Base-by-base conservation (phyloP, 1,140 invertebrate genomes). In the Bombus soroeensis region DNA sequence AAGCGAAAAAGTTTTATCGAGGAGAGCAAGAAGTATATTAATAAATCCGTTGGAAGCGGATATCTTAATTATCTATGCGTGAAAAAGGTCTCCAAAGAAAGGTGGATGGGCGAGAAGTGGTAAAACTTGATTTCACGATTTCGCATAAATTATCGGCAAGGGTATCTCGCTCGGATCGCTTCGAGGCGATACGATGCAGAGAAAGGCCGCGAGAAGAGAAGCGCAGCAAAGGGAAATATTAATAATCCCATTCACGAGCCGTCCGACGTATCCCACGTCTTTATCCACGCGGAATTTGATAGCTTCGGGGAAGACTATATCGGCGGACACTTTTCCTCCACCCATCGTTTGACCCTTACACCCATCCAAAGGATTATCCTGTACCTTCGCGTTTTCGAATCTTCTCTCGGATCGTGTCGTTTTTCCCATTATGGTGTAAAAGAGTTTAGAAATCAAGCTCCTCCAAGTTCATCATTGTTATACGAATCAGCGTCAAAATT, bases 41-140 rank as follows among this genome's bases (percentile, higher is more conserved):
- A 89, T 87, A 90, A 90, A 88, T 89, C 71, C 82, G 34, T n/a
- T 59, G 77, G 39, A 34, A 70, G 80, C 73, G 81, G 88, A 91
- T 92, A 91, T 92, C 92, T 92, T 91, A 92, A 91, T 92, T 89
- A 86, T 87, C 72, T 83, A 83, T 80, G 74, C 80, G 70, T 22
- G 77, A 75, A 47, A 37, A 80, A 89, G 87, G 88, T 81, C 80
- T 86, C 78, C 70, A 70, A 85, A 86, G 87, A 78, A 85, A 76
- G 66, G 78, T 80, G 76, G 83, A 87, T 85, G 89, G 79, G 89
- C 87, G 85, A 86, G 86, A 91, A 91, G 90, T 89, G 89, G 92
- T 90, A 92, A 92, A 91, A 90, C 92, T 92, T 92, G 91, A 92
- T 92, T 92, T 92, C 90, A 92, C 90, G 91, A 92, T 92, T 92